Base-by-base conservation (phyloP, 2,888 invertebrate genomes). In the Pherbina coryleti region DNA sequence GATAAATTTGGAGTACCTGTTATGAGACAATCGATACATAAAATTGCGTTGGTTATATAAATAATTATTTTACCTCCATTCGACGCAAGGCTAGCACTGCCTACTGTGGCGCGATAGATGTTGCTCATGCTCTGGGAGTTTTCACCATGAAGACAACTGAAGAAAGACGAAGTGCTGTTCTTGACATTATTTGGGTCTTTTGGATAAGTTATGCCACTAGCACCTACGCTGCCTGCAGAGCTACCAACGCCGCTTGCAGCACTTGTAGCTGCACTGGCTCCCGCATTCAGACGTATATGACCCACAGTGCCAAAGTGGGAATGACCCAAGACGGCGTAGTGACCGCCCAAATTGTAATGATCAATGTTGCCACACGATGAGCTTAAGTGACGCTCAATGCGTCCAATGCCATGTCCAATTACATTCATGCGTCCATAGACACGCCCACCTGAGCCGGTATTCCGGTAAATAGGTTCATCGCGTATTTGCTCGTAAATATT, bases 361-460 rank as follows among this genome's bases (percentile, higher is more conserved):
- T 91, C 91, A 77, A 92, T 91, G 85, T 92, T 92, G 76, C 93
- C 92, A 85, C 93, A 93, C n/a, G 93, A 93, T 0, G 93, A 93
- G 75, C 93, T 93, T 78, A 93, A 89, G 83, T 92, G 92, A 8
- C 92, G 89, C 82, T 91, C 92, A 80, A 92, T 92, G 80, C 93
- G 89, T 22, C 92, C 92, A 62, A 91, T 91, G 17, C 91, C 91
- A 81, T 90, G 90, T 0, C 92, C 92, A 70, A 92, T 89, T 3
- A 92, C 90, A 85, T 92, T 91, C 44, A 92, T 89, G 76, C 92
- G 87, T n/a, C 91, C 90, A 83, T 91, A 91, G 44, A 92, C 85
- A 49, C 89, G 86, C 0, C 84, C 83, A 7, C 84, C 83, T 4
- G 81, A 75, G 11, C 84, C 83, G 14, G 85, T 84, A 81, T 86